phyloP scores from a whole-genome alignment of 2,888 invertebrate genomes.

The Pyrochroa serraticornis region DNA sequence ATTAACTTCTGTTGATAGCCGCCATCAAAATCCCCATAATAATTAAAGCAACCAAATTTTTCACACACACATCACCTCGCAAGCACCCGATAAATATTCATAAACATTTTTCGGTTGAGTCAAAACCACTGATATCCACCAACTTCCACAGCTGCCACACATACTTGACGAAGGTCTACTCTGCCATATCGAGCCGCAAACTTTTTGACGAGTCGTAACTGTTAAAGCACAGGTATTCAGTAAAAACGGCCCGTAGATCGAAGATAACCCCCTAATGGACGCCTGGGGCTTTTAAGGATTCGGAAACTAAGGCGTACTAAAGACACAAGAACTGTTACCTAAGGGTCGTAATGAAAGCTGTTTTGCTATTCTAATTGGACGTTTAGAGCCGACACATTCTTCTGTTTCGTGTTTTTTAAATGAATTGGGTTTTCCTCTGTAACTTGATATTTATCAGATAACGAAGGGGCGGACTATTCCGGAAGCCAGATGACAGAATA shows the following conservation, averaged over 20 bases:
- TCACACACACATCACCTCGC: too few species aligned
- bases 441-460: too few species aligned
- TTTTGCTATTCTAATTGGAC: conserved; percentile 26
- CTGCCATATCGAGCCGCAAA: conserved; percentile 3
- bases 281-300: conserved; percentile 11
- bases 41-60: too few species aligned
- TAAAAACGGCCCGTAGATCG: conserved; percentile 30
- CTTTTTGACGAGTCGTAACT: conserved; percentile 32
- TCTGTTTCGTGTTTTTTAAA: conserved; percentile 7
- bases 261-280: conserved; percentile 40
- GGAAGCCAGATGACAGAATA: too few species aligned
- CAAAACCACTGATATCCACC: too few species aligned
- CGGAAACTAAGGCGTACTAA: too few species aligned
- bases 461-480: too few species aligned
- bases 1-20: too few species aligned
- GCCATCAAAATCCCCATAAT: too few species aligned
- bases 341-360: conserved; percentile 17
- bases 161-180: conserved; percentile 23
- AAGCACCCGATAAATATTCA: too few species aligned
- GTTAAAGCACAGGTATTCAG: conserved; percentile 32
- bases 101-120: too few species aligned
- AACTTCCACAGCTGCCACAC: conserved; percentile 13
- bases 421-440: too few species aligned
- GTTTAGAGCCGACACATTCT: conserved; percentile 19
- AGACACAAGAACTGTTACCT: conserved; percentile 12